phyloP scores from a whole-genome alignment of 2,113 vertebrate genomes.

The Motacilla alba region DNA sequence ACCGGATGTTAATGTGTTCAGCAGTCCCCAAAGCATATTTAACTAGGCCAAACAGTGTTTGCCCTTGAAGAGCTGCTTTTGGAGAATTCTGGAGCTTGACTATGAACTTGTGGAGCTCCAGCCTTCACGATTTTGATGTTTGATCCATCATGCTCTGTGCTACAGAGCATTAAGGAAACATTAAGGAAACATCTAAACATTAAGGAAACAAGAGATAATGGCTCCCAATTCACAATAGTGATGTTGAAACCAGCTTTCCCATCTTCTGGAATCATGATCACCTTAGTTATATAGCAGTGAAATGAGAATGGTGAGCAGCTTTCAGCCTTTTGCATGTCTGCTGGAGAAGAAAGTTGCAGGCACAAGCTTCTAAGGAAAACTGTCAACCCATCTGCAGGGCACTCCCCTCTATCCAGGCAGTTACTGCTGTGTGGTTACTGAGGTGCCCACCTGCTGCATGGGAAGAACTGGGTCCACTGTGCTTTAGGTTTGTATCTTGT shows the following conservation, averaged over 20 bases:
- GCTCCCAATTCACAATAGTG: background rate
- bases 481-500: background rate
- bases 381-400: background rate
- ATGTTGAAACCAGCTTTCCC: background rate
- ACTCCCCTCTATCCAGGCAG: background rate
- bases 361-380: background rate
- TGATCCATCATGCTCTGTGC: background rate
- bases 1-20: background rate
- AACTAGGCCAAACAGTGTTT: background rate
- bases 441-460: background rate
- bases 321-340: background rate
- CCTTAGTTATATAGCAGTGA: background rate
- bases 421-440: background rate
- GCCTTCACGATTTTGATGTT: background rate
- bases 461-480: background rate
- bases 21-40: background rate
- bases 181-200: too few relatives aligned
- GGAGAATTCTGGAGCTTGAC: background rate
- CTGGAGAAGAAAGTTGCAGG: background rate
- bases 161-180: background rate
- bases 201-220: background rate
- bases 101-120: background rate
- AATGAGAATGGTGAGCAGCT: background rate
- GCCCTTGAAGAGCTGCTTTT: background rate
- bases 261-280: background rate